Evolutionary conservation across 2,888 invertebrate species (phyloP), one percentile per base, ranked within the genome.

Genomic region (Leucoptera coffeella): DNA sequence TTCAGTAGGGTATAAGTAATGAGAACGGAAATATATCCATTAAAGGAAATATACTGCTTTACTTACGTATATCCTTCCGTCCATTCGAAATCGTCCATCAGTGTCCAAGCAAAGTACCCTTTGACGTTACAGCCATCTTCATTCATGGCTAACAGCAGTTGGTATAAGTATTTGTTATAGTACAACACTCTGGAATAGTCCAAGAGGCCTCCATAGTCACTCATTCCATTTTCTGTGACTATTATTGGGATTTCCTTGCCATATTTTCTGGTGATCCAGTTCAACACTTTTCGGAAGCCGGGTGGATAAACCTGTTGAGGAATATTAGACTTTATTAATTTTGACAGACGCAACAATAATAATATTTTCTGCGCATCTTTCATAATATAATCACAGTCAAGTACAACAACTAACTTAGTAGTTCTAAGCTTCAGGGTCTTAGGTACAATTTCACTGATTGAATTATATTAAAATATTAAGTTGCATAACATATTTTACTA

Each of bases 71-170:
- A 78, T 9, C 75, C 76, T 19, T 44, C 44, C 2, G 40, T 45
- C 77, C 78, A 79, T 47, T 79, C 78, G 34, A 79, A 76, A 39
- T 75, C 77, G 39, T 80, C 80, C 59, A 78, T 59, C 14, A 80
- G 49, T 2, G 75, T 75, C 77, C 79, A 78, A 1, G 73, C 75
- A 9, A 73, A 71, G 45, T 76, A 79, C 1, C 74, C 77, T 28
- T 47, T 47, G 1, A 74, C 41, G 27, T 62, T 58, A 32, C 64
- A 62, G 3, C 50, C 50, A 34, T 73, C 72, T 33, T 56, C 46
- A 30, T 59, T 37, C 13, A 57, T 49, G 2, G 67, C 67, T 13
- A 56, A 38, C 19, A 64, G 35, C 29, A 67, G 31, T 32, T 67
- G 64, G 31, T 56, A 41, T 3, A 74, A 35, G 34, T 72, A 67